Evolutionary conservation across 2,797 vertebrate species (phyloP), one percentile per base, ranked within the genome.

Genomic region (Syndactyla subalaris): DNA sequence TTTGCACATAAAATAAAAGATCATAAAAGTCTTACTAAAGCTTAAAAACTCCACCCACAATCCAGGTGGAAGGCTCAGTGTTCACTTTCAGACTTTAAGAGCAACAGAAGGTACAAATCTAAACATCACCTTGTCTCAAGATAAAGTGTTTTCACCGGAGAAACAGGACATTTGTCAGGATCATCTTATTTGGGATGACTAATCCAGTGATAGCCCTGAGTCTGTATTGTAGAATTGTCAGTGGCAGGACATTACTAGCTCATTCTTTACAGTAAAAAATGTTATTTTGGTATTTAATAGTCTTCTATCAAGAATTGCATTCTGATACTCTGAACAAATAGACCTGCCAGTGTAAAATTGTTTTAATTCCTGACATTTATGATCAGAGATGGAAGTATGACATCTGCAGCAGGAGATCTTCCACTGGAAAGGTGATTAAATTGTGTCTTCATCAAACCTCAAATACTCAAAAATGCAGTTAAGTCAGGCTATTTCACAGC

Each of bases 101-200:
- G 29, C 58, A 88, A 58, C 80, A 94, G 83, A 92, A 95, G 62
- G 76, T 72, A 94, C 73, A 86, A 80, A 81, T 89, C 78, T 83
- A 89, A 84, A 84, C 19, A 66, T 81, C 87, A 65, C 48, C 39
- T 88, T 73, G 6, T 57, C 85, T 78, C 66, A 84, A 83, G 73
- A 75, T 3, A 59, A 77, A 81, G 39, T 1, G 0, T 78, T 94
- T 94, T 93, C 68, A 38, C 1, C 75, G 55, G 78, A 66, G 59
- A 90, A 82, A 67, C 29, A 57, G 51, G 68, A 70, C 65, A n/a
- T 74, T 95, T 83, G 54, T 62, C 91, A 93, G 81, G 72, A 83
- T 83, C 65, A 41, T 46, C 78, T 91, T 58, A 48, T 43, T 75
- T 59, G 52, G 80, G 52, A 61, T 45, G 78, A 89, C 65, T 43